phyloP scores from a whole-genome alignment of 2,113 vertebrate species.

The Grallaria varia region DNA sequence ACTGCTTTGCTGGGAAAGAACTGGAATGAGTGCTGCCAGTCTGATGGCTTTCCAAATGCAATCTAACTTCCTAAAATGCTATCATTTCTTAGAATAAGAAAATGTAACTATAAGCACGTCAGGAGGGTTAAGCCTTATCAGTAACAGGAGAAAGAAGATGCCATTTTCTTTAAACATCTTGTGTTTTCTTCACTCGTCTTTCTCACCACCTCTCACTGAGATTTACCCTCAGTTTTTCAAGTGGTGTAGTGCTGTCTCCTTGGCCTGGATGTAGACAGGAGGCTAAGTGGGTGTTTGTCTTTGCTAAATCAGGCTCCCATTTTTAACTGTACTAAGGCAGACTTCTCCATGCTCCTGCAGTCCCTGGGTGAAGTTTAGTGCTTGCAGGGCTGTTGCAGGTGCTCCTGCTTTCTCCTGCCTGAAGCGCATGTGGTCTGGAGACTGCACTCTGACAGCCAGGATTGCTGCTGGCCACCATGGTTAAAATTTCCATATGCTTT shows the following conservation, averaged over 20 bases:
- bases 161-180: not conserved
- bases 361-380: not conserved
- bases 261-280: not conserved
- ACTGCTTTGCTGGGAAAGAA: not conserved
- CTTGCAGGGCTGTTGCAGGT: not conserved
- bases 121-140: not conserved
- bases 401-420: not conserved
- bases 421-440: accelerated
- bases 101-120: not conserved
- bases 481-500: accelerated
- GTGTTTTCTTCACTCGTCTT: not conserved
- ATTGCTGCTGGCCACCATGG: not conserved
- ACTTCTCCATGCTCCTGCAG: not conserved
- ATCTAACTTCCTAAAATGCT: not conserved
- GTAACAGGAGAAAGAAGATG: not conserved
- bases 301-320: not conserved
- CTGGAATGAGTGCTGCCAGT: not conserved
- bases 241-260: not conserved
- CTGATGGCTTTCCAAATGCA: not conserved
- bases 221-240: not conserved
- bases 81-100: not conserved
- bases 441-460: accelerated
- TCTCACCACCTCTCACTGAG: not conserved
- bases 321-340: not conserved
- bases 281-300: not conserved